A percentile compares a stretch with the other conserved stretches of the same genome.
These are phyloP conservation scores for Galeopterus variegatus DNA, from an alignment of 2,113 vertebrate species.

Conservation along the genomic window DNA sequence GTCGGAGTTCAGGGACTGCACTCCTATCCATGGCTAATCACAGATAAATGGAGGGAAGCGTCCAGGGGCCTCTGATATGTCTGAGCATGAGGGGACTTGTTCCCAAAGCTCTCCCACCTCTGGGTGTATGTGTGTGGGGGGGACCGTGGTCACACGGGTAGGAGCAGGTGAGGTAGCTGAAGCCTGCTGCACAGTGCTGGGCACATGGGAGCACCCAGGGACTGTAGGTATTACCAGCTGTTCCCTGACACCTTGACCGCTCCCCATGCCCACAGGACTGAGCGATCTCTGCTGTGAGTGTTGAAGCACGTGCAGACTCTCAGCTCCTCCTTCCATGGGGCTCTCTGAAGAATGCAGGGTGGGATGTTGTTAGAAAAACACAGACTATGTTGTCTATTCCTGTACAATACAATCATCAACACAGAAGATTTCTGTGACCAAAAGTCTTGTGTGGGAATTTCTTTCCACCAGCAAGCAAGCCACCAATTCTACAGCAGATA, in stretches of 20 bases:
- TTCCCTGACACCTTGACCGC: neutral
- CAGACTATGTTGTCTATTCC: too few species aligned
- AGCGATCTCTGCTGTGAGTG: neutral
- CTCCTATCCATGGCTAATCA: too few species aligned
- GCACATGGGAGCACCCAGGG: neutral
- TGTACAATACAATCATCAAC: too few species aligned
- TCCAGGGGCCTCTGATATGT: too few species aligned
- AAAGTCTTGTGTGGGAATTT: too few species aligned
- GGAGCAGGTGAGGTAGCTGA: neutral
- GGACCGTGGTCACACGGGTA: neutral
- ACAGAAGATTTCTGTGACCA: too few species aligned
- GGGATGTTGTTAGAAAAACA: neutral
- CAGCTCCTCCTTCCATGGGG: neutral
- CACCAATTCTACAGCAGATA: too few species aligned
- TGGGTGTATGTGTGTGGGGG: neutral
- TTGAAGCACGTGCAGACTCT: neutral
- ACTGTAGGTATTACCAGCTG: neutral
- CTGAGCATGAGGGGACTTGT: neutral
- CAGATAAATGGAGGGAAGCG: too few species aligned
- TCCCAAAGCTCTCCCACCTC: neutral
- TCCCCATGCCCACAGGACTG: neutral
- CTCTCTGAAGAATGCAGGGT: conserved; percentile 18
- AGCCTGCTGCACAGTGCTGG: neutral
- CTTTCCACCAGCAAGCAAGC: too few species aligned
- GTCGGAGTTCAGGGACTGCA: too few species aligned